A percentile compares a stretch with the other conserved stretches of the same genome.
Evolutionary conservation across 2,113 vertebrate genomes (phyloP).

Genomic region (Phylloscopus trochiloides): DNA sequence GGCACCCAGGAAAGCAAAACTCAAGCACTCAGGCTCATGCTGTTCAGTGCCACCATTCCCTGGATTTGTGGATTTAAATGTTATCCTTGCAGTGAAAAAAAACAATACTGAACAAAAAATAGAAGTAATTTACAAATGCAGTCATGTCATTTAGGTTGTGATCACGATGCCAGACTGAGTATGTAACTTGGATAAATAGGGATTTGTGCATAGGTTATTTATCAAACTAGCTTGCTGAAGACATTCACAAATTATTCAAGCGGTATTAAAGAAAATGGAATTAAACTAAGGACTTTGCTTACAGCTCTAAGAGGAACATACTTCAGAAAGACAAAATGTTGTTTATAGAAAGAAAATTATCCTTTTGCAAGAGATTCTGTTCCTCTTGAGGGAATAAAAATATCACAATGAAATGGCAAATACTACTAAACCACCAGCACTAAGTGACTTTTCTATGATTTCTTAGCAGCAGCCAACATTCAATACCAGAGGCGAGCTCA

Average conservation of each 20-base stretch:
- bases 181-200: neutral
- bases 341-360: neutral
- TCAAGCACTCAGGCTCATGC: accelerated
- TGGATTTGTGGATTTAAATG: neutral
- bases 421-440: neutral
- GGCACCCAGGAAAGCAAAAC: neutral
- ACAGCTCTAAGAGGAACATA: neutral
- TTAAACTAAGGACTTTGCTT: neutral
- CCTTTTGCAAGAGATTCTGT: neutral
- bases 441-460: neutral
- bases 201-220: neutral
- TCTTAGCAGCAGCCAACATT: neutral
- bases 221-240: neutral
- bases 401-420: neutral
- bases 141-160: accelerated
- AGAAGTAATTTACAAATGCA: neutral
- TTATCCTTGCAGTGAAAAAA: neutral
- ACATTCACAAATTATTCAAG: neutral
- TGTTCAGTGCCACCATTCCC: neutral
- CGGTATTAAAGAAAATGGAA: neutral
- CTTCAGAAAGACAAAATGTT: neutral
- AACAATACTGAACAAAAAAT: neutral
- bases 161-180: neutral
- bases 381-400: neutral
- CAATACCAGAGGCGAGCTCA: neutral